Evolutionary conservation across 2,113 vertebrate species (phyloP), one percentile per base, ranked within the genome.

Genomic region (Labeo catla): DNA sequence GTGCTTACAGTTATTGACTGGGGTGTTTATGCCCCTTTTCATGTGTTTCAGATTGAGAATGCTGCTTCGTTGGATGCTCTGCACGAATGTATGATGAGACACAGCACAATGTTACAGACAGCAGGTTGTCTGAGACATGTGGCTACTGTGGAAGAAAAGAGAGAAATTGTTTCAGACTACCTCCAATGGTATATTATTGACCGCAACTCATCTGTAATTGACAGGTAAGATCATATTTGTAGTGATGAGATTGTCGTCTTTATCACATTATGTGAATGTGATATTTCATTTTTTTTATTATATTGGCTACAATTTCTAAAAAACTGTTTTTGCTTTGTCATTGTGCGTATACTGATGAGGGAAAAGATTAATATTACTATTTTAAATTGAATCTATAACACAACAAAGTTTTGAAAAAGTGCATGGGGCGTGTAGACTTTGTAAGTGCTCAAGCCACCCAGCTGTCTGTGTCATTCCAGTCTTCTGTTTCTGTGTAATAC

Each of bases 71-170:
- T 86, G 84, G 72, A 83, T 47, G 72, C 49, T 72, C 80, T 83
- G 74, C n/a, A n/a, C n/a, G 79, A 86, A 45, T 79, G 50, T 77
- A 86, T 54, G 45, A 19, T 83, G 36, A 86, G 61, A 57, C 84
- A 84, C 54, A 83, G 66, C 54, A 88, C 80, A 57, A 86, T 88
- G 80, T 86, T 88, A 68, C 84, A 88, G 87, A 83, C 84, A 45
- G 84, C 87, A 59, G 84, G 87, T 21, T 86, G 80, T 83, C 49
- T 83, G 34, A 82, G 84, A 68, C 61, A 74, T 49, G 57, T 77
- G 72, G 19, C 36, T 74, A 66, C 81, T 83, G 21, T 84, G 21
- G 82, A 87, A 59, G 86, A 54, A 43, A 87, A 73, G 74, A 59
- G 50, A 68, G 59, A 47, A n/a, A 70, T 84, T 19, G 74, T 84